Base-by-base conservation (phyloP, 2,113 vertebrate genomes). In the Sialia sialis region DNA sequence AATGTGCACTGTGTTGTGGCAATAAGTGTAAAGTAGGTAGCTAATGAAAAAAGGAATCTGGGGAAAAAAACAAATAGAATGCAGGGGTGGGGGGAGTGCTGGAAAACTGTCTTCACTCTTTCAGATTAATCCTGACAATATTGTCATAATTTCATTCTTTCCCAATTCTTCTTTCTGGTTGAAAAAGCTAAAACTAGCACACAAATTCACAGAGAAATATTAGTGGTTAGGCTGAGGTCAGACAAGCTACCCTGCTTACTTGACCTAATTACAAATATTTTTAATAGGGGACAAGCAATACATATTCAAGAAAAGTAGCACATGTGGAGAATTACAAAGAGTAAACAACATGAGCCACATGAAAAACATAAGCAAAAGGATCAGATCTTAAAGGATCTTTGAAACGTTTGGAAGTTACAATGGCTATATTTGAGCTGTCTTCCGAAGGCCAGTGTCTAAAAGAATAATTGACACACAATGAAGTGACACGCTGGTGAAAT, bases 41-140 rank as follows among this genome's bases (percentile, higher is more conserved):
- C 16, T 91, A 82, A 72, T 23, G 30, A 60, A 75, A 74, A 89
- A 81, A 69, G 55, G 12, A 19, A 41, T 22, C 62, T 32, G 26
- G 16, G 13, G 10, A 8, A 68, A 63, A 29, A 54, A 41, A 1
- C 13, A 58, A 30, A 59, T 11, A 56, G 6, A 43, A 29, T 7
- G 36, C 2, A 0, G 18, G 5, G 4, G 5, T 7, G 10, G 4
- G 17, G 5, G 11, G 18, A 59, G 19, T 48, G n/a, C n/a, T 90
- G 25, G 58, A 44, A 69, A 88, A 52, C 18, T 23, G 10, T 29
- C 58, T 59, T 49, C 9, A 6, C 3, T 13, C 29, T 70, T 78
- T 83, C 54, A 79, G 22, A 55, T 63, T 58, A 90, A 63, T 84
- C 11, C 56, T 59, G 44, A 51, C 19, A 76, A 75, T 11, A 51